phyloP scores from a whole-genome alignment of 2,113 vertebrate species.

The Sminthopsis crassicaudata region DNA sequence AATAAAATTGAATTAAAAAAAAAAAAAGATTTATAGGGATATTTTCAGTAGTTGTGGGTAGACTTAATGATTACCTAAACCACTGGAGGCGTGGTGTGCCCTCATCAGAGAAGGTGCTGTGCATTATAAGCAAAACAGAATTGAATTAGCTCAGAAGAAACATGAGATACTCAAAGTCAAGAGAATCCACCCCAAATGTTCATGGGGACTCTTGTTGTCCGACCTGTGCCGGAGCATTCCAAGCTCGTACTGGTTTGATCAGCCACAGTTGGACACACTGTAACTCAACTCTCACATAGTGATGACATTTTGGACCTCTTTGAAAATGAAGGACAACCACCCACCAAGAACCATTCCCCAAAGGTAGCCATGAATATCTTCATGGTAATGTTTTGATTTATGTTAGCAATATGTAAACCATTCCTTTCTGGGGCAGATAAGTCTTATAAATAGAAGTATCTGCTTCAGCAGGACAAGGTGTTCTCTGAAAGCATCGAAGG shows the following conservation, averaged over 20 bases:
- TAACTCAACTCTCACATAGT: too few species aligned
- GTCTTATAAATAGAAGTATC: not conserved
- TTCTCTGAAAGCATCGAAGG: not conserved
- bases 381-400: not conserved
- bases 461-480: not conserved
- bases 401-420: not conserved
- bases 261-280: too few species aligned
- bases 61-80: not conserved
- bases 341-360: not conserved
- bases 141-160: too few species aligned
- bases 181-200: too few species aligned
- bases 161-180: too few species aligned
- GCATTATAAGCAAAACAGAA: too few species aligned
- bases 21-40: not conserved
- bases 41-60: not conserved
- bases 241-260: too few species aligned
- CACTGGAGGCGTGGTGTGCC: not conserved
- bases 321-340: too few species aligned
- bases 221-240: too few species aligned
- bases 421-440: not conserved
- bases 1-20: not conserved
- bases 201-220: too few species aligned
- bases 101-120: too few species aligned
- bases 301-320: too few species aligned
- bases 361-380: not conserved